Percentiles rank a stretch among this genome's conserved stretches.
Conservation (phyloP, 92 coral and sea anemone species). For the Phymanthus crucifer region DNA sequence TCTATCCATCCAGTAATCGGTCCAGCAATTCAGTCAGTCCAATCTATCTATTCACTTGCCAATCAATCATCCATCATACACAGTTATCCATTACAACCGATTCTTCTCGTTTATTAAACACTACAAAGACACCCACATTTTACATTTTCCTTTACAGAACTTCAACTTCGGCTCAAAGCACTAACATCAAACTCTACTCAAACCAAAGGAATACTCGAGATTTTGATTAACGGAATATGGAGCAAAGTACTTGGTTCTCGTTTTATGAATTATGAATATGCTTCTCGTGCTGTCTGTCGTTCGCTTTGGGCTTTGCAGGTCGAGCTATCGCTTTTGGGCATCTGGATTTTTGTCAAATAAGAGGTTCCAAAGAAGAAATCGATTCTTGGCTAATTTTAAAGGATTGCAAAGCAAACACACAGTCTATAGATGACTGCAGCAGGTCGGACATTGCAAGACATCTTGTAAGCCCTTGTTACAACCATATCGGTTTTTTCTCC, state of each 20-base stretch:
- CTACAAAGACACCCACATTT: not conserved
- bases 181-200: not conserved
- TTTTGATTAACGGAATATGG: not conserved
- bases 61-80: too few relatives aligned
- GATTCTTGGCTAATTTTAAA: not conserved
- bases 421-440: not conserved
- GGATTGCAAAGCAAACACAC: not conserved
- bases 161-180: not conserved
- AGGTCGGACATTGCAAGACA: constrained; percentile 1
- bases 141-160: not conserved
- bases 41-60: too few relatives aligned
- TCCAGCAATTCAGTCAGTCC: too few relatives aligned
- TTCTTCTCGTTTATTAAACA: too few relatives aligned
- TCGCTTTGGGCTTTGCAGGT: not conserved
- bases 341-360: too few relatives aligned
- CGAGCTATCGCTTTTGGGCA: not conserved
- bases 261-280: not conserved
- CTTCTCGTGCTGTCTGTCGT: not conserved
- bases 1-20: too few relatives aligned
- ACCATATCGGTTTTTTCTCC: not conserved
- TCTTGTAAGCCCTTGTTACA: not conserved
- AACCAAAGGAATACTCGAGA: not conserved
- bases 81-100: too few relatives aligned
- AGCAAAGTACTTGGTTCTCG: not conserved
- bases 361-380: too few relatives aligned